phyloP scores from a whole-genome alignment of 2,888 invertebrate species.

The Acronicta aceris region DNA sequence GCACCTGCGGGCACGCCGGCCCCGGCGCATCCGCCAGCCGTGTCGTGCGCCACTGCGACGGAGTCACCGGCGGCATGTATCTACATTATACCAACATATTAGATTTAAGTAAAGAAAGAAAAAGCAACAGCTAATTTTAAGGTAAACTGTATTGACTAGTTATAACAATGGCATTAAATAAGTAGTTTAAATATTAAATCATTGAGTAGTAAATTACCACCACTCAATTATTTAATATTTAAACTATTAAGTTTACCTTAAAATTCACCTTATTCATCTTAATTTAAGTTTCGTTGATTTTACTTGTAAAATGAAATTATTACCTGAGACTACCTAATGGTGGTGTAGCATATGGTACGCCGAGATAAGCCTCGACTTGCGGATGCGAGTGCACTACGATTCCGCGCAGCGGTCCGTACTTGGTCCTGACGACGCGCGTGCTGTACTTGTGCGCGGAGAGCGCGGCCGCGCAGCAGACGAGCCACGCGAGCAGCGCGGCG shows the following conservation, averaged over 20 bases:
- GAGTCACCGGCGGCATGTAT: constrained; percentile 98
- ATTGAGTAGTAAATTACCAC: too few species aligned
- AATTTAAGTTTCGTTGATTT: neutral
- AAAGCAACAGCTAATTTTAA: too few species aligned
- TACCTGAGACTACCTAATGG: constrained; percentile 96
- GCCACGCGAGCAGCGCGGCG: constrained; percentile 89
- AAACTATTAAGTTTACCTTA: too few species aligned
- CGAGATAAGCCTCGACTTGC: constrained; percentile 96
- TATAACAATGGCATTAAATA: too few species aligned
- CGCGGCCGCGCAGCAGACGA: constrained; percentile 88
- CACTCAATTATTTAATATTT: too few species aligned
- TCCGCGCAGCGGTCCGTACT: constrained; percentile 96
- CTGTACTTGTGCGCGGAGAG: constrained; percentile 93
- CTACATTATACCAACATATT: constrained; percentile 70
- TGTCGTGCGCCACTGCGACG: constrained; percentile 95
- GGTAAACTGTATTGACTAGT: too few species aligned
- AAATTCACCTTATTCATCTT: too few species aligned
- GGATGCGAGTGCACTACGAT: constrained; percentile 94
- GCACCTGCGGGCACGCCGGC: constrained; percentile 96
- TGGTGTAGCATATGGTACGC: constrained; percentile 98
- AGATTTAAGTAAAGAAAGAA: neutral
- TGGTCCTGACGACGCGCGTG: constrained; percentile 95
- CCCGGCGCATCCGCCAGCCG: constrained; percentile 94
- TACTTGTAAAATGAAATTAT: constrained; percentile 51
- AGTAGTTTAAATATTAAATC: too few species aligned